These are phyloP conservation scores for Pollenia amentaria DNA, from an alignment of 2,888 invertebrate genomes.

Conservation along the genomic window DNA sequence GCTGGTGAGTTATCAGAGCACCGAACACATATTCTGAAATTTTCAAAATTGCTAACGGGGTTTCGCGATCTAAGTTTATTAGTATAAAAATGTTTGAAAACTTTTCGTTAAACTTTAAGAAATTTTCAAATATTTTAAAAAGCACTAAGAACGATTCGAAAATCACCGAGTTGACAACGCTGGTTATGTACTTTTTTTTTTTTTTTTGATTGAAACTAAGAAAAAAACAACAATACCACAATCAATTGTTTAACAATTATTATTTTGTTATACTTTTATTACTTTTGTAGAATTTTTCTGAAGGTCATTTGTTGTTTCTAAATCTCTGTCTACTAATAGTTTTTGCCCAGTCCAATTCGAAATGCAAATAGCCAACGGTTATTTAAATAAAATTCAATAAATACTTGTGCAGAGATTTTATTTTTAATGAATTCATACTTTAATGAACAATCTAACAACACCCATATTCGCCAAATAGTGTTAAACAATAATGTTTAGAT, in stretches of 20 bases:
- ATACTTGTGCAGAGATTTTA: background rate
- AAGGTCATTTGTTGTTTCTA: conserved; percentile 50
- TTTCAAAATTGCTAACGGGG: too few relatives aligned
- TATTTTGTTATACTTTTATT: conserved; percentile 34
- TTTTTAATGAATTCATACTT: background rate
- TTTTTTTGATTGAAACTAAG: too few relatives aligned
- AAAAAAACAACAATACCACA: background rate
- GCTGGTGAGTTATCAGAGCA: too few relatives aligned
- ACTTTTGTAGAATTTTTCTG: conserved; percentile 29
- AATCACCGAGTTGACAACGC: too few relatives aligned
- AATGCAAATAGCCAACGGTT: conserved; percentile 33
- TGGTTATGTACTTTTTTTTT: too few relatives aligned
- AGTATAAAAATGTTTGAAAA: too few relatives aligned
- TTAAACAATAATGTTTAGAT: conserved; percentile 5
- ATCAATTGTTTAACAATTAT: conserved; percentile 31
- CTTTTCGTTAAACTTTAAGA: too few relatives aligned
- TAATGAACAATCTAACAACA: conserved; percentile 18
- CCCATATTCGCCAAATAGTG: conserved; percentile 27
- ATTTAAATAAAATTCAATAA: conserved; percentile 8
- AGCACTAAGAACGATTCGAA: too few relatives aligned
- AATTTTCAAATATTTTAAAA: too few relatives aligned
- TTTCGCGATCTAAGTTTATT: too few relatives aligned
- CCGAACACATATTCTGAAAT: too few relatives aligned
- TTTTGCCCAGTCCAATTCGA: background rate
- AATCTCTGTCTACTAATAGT: background rate